Percentiles rank a stretch among this genome's conserved stretches.
Conservation (phyloP, 2,113 vertebrate genomes). For the Galeopterus variegatus region DNA sequence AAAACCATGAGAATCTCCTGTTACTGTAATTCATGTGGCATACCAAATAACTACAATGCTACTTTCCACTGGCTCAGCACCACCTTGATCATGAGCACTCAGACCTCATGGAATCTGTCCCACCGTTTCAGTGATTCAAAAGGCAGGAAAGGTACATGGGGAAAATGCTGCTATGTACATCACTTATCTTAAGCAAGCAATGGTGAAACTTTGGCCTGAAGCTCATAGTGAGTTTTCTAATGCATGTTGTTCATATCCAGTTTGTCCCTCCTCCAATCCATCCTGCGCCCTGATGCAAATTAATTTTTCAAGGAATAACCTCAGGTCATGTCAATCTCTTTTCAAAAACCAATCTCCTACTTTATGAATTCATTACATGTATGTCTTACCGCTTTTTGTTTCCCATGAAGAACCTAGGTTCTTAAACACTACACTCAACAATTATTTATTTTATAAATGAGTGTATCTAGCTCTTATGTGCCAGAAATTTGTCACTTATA, state of each 20-base stretch:
- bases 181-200: background rate
- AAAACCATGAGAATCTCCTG: background rate
- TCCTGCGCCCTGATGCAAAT: background rate
- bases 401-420: background rate
- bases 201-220: background rate
- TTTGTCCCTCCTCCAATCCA: no score
- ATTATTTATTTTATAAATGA: slow-evolving; percentile 58
- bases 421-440: slow-evolving; percentile 3
- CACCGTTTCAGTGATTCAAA: background rate
- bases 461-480: background rate
- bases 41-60: background rate
- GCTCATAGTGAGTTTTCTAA: background rate
- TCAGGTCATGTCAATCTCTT: background rate
- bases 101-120: background rate
- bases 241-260: background rate
- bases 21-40: background rate
- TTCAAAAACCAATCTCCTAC: background rate
- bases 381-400: background rate
- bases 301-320: background rate
- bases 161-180: background rate
- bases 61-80: background rate
- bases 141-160: background rate
- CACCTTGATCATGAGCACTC: background rate
- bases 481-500: slow-evolving; percentile 24
- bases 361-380: background rate